These are phyloP conservation scores for Pollenia labialis DNA, from an alignment of 2,888 invertebrate species.

Conservation along the genomic window DNA sequence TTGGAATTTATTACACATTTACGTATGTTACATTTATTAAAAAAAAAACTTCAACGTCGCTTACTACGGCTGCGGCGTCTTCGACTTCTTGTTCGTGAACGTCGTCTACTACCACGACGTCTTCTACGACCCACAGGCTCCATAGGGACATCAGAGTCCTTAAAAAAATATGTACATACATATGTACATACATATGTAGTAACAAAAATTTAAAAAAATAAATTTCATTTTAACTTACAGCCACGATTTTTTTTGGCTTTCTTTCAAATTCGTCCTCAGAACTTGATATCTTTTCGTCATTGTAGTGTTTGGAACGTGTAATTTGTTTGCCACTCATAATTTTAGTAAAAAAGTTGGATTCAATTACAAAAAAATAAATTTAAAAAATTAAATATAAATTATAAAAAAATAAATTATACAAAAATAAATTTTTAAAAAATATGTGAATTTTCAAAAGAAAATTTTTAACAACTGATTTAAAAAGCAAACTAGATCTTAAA, in stretches of 20 bases:
- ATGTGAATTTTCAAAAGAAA: too few species aligned
- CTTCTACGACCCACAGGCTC: conserved; percentile 55
- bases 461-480: too few species aligned
- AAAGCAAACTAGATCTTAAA: too few species aligned
- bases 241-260: conserved; percentile 1
- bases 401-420: neutral
- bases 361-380: neutral
- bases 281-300: neutral
- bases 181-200: neutral
- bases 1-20: too few species aligned
- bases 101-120: conserved; percentile 43
- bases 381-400: neutral
- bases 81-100: conserved; percentile 66
- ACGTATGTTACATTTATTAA: too few species aligned
- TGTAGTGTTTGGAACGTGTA: too few species aligned
- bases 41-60: conserved; percentile 5
- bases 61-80: conserved; percentile 62
- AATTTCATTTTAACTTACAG: neutral
- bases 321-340: neutral
- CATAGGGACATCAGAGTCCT: neutral
- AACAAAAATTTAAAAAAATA: neutral
- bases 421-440: too few species aligned
- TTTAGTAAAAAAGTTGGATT: neutral
- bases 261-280: neutral
- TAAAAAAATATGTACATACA: neutral